These are phyloP conservation scores for Pseudococcus viburni DNA, from an alignment of 2,888 invertebrate genomes.

Conservation along the genomic window DNA sequence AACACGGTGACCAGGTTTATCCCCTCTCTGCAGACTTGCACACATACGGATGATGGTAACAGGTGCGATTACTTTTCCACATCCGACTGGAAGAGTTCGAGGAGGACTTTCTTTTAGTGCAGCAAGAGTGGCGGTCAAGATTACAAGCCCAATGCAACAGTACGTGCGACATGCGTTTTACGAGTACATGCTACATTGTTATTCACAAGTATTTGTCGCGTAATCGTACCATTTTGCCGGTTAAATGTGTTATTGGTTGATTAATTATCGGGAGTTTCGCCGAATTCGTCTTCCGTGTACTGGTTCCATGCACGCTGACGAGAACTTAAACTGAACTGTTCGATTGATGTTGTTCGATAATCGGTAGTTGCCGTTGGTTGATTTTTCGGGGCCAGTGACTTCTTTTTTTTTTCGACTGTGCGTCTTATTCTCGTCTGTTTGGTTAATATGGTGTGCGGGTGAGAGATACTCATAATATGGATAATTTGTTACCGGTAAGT, in stretches of 20 bases:
- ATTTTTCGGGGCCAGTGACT: conserved; percentile 34
- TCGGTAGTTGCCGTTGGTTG: not conserved
- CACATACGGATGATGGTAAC: conserved; percentile 64
- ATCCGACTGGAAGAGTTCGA: conserved; percentile 65
- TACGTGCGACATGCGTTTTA: conserved; percentile 59
- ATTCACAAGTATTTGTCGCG: conserved; percentile 25
- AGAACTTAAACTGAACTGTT: not conserved
- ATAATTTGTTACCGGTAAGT: conserved; percentile 56
- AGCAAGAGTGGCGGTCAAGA: conserved; percentile 65
- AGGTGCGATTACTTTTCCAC: conserved; percentile 66
- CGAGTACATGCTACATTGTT: conserved; percentile 59
- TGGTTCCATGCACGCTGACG: not conserved
- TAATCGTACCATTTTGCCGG: conserved; percentile 27
- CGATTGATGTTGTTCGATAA: conserved; percentile 17
- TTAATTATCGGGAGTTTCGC: not conserved
- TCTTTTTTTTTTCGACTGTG: not conserved
- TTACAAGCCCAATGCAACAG: conserved; percentile 17
- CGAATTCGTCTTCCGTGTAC: not conserved
- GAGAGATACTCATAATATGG: conserved; percentile 22
- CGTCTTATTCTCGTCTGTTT: not conserved
- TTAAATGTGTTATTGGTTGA: conserved; percentile 48
- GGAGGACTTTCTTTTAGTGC: conserved; percentile 65
- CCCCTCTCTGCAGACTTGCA: conserved; percentile 56
- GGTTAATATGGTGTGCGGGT: conserved; percentile 44
- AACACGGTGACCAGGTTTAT: conserved; percentile 67